These are phyloP conservation scores for Drosophila koepferae DNA, from an alignment of 2,888 invertebrate species.

Conservation along the genomic window DNA sequence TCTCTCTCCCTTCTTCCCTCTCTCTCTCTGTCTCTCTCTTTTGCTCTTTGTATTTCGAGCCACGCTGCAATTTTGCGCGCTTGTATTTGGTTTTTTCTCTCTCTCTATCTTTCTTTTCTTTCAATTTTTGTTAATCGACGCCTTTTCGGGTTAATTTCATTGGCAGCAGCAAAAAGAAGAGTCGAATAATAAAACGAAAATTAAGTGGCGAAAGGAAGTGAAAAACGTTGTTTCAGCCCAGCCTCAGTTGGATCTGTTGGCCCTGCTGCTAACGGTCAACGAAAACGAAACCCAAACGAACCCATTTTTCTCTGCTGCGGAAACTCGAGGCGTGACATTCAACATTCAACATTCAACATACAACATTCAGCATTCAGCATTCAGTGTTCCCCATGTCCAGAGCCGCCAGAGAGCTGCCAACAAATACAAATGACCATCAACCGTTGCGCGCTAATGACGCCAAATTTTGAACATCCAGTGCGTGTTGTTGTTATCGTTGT, in stretches of 20 bases:
- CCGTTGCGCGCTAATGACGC: slow-evolving; percentile 42
- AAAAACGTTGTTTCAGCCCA: slow-evolving; percentile 52
- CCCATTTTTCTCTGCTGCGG: slow-evolving; percentile 48
- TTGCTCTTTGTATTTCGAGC: slow-evolving; percentile 9
- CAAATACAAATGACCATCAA: slow-evolving; percentile 32
- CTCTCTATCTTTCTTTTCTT: neutral
- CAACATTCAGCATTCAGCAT: slow-evolving; percentile 2
- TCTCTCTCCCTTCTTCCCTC: neutral
- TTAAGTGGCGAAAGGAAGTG: slow-evolving; percentile 73
- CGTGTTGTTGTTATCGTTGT: neutral
- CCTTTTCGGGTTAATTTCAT: slow-evolving; percentile 54
- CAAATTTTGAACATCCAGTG: slow-evolving; percentile 27
- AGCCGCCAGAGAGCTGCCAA: slow-evolving; percentile 18
- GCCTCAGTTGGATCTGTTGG: neutral
- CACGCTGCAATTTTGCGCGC: slow-evolving; percentile 48
- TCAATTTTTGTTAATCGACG: slow-evolving; percentile 9
- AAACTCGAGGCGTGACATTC: slow-evolving; percentile 66
- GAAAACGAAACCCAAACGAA: slow-evolving; percentile 61
- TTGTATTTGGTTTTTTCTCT: slow-evolving; percentile 19
- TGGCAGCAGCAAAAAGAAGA: slow-evolving; percentile 28
- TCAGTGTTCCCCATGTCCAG: slow-evolving; percentile 27
- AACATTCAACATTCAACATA: slow-evolving; percentile 29
- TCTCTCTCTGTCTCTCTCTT: neutral
- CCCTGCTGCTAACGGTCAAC: slow-evolving; percentile 12
- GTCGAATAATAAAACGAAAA: slow-evolving; percentile 55